Percentiles rank a stretch among this genome's conserved stretches.
Conservation (phyloP, 2,888 invertebrate species). For the Galerucella calmariensis region DNA sequence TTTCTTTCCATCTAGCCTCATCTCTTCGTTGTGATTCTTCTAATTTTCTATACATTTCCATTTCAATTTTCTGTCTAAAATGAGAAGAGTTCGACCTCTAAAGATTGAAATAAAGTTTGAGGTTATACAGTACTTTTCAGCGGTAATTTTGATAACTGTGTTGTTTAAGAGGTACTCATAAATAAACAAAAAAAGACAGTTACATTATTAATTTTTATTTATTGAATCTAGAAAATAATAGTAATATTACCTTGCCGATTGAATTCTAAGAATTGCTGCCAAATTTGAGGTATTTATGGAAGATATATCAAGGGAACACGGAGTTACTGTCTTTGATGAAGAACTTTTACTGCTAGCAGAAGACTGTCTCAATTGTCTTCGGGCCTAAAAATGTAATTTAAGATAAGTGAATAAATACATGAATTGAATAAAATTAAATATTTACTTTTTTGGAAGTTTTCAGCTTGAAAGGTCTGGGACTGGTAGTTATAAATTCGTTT, state of each 20-base stretch:
- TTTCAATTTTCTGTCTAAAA: constrained; percentile 70
- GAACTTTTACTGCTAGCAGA: constrained; percentile 58
- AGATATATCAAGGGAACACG: constrained; percentile 63
- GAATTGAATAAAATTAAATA: background rate
- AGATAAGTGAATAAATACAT: background rate
- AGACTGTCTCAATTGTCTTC: constrained; percentile 49
- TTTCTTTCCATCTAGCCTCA: constrained; percentile 71
- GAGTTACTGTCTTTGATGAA: constrained; percentile 57
- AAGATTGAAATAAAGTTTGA: background rate
- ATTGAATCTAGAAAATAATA: background rate
- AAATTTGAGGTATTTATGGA: constrained; percentile 72
- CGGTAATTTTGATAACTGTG: too few relatives aligned
- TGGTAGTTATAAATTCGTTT: constrained; percentile 64
- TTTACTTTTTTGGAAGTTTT: constrained; percentile 64
- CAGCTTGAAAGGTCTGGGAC: constrained; percentile 64
- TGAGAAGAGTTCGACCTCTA: constrained; percentile 12
- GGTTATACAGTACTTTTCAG: too few relatives aligned
- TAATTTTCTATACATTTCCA: constrained; percentile 70
- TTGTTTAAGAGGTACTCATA: too few relatives aligned
- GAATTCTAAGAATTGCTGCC: constrained; percentile 75
- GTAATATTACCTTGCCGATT: constrained; percentile 67
- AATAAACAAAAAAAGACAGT: too few relatives aligned
- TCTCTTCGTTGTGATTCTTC: constrained; percentile 72
- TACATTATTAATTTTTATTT: background rate
- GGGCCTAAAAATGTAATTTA: constrained; percentile 36